Percentiles rank a stretch among this genome's conserved stretches.
These are phyloP conservation scores for Plagiodera versicolora DNA, from an alignment of 2,888 invertebrate genomes.

Conservation along the genomic window DNA sequence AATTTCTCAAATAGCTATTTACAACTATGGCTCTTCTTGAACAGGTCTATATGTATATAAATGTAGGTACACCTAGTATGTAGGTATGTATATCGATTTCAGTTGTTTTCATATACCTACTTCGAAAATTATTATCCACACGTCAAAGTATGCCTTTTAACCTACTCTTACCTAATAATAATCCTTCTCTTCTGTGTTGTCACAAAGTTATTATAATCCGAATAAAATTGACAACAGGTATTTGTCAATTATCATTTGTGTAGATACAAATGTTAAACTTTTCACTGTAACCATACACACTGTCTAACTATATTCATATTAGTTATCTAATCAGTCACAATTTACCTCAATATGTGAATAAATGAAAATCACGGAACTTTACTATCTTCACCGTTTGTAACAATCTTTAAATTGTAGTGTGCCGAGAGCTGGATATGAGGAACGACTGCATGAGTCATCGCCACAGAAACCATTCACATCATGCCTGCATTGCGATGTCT, in stretches of 20 bases:
- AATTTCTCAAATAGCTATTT: too few relatives aligned
- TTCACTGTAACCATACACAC: slow-evolving; percentile 17
- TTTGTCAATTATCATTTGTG: slow-evolving; percentile 28
- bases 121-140: slow-evolving; percentile 10
- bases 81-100: slow-evolving; percentile 7
- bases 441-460: slow-evolving; percentile 42
- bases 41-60: too few relatives aligned
- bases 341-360: slow-evolving; percentile 16
- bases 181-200: slow-evolving; percentile 22
- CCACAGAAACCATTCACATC: slow-evolving; percentile 46
- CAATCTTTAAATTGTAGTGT: slow-evolving; percentile 22
- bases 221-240: slow-evolving; percentile 33
- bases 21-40: too few relatives aligned
- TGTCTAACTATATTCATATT: slow-evolving; percentile 15
- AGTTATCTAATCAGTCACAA: slow-evolving; percentile 20
- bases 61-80: too few relatives aligned
- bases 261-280: slow-evolving; percentile 10
- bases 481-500: slow-evolving; percentile 49
- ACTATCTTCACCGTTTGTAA: slow-evolving; percentile 24
- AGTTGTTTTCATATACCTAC: slow-evolving; percentile 3
- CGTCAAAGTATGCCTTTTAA: not conserved
- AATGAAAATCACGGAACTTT: slow-evolving; percentile 22
- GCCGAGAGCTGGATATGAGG: slow-evolving; percentile 27
- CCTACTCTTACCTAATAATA: slow-evolving; percentile 24
- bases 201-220: slow-evolving; percentile 27